Evolutionary conservation across 53 echinoderm and acorn worm species (phyloP), one percentile per base, ranked within the genome.

Genomic region (Astropecten irregularis): DNA sequence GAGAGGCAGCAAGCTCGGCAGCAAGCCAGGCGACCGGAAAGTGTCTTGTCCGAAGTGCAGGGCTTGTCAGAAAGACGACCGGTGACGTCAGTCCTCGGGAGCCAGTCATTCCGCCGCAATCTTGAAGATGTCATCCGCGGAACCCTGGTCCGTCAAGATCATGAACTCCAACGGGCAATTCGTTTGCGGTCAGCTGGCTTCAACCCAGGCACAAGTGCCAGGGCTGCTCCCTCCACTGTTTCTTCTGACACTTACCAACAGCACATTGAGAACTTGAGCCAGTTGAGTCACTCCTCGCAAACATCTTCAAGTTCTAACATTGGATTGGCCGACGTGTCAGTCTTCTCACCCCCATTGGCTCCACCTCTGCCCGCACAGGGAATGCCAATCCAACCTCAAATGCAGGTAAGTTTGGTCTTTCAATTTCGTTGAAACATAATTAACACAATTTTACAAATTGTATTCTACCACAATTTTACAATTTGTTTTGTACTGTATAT

Each of bases 61-160:
- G 83, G 91, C 9, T 76, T 93, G 15, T 85, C 88, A 2, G 73
- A 88, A 50, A 68, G 85, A 8, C 89, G 83, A 31, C 91, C 93
- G 0, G 96, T 96, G 7, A 84, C 96, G 0, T 87, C 87, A 5
- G 84, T 92, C 1, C 90, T 96, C 16, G 74, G 49, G 32, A 90
- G 92, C 67, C 27, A 77, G 10, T 56, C 49, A 9, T 96, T 96
- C 55, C 74, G 93, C 13, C 82, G 82, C 30, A 83, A 94, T n/a
- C 84, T 96, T 28, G 96, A 96, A 62, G 83, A 85, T 58, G 91
- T 92, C 46, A 90, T 96, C 15, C 73, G 96, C 26, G 90, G 92
- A 11, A 90, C 79, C 8, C 23, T 96, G 4, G 67, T 87, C 9
- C 82, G 96, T 4, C 96, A 96, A 53, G 96, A 96, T 39, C 82